Evolutionary conservation across 2,888 invertebrate species (phyloP), one percentile per base, ranked within the genome.

Genomic region (Acrobasis repandana): DNA sequence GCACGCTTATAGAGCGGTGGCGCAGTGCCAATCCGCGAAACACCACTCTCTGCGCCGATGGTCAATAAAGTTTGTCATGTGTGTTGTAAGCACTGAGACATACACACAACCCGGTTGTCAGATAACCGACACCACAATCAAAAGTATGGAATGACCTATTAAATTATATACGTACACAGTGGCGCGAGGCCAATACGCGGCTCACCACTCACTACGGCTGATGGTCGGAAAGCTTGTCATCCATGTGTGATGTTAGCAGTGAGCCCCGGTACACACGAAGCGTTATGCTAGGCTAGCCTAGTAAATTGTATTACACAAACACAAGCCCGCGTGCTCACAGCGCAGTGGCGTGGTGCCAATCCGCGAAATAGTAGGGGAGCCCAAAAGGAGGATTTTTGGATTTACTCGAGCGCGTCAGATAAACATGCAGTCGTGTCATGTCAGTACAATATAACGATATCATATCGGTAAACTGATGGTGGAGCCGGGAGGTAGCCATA

Each of bases 271-370:
- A n/a, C n/a, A n/a, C n/a, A n/a, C n/a, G n/a, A n/a, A n/a, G n/a
- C n/a, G n/a, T n/a, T n/a, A n/a, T n/a, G 2, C 2, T 20, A 4
- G 20, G 20, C 20, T 20, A 20, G 11, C 36, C 36, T 5, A 36
- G 36, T 36, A 11, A 10, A 36, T 10, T 5, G 36, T 36, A 36
- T 38, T 38, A 38, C 38, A 38, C 38, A 38, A 11, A 10, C 11
- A 14, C 49, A 16, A 49, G 49, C 18, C 38, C 18, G 18, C 36
- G 16, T 34, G 70, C 67, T 67, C 73, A 77, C 74, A 73, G 73
- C 70, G 74, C 75, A 74, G 82, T 86, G 86, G 87, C 86, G 70
- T 70, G 65, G 70, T 86, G 87, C 86, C 86, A 87, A 83, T 77
- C 72, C 67, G 15, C 65, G 66, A 18, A 8, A 18, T 28, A 18